phyloP scores from a whole-genome alignment of 1,140 invertebrate genomes.

The Telenomus remus region DNA sequence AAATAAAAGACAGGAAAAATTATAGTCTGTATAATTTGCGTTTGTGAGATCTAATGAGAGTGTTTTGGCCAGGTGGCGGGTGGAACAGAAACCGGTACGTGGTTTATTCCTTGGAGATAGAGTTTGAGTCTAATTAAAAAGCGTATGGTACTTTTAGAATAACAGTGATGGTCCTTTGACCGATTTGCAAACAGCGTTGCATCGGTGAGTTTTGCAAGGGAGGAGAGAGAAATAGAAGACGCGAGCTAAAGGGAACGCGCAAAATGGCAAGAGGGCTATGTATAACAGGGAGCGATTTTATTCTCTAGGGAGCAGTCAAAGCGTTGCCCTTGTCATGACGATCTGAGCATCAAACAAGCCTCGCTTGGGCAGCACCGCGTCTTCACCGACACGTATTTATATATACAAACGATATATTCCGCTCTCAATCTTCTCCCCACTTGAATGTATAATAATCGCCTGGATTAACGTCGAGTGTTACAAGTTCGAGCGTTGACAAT shows the following conservation, averaged over 20 bases:
- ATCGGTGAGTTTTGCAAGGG: slow-evolving; percentile 58
- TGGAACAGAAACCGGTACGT: slow-evolving; percentile 13
- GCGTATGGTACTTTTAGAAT: slow-evolving; percentile 63
- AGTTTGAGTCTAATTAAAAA: slow-evolving; percentile 65
- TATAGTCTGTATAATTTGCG: too few species aligned
- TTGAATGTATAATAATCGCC: slow-evolving; percentile 69
- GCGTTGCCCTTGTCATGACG: slow-evolving; percentile 70
- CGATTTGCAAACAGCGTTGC: slow-evolving; percentile 69
- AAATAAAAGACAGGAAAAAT: too few species aligned
- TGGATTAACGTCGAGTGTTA: slow-evolving; percentile 53
- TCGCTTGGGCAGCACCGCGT: slow-evolving; percentile 55
- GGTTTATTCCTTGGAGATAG: slow-evolving; percentile 50
- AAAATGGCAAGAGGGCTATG: slow-evolving; percentile 39
- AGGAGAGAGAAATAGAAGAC: slow-evolving; percentile 51
- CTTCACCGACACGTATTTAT: slow-evolving; percentile 39
- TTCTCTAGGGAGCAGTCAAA: slow-evolving; percentile 75
- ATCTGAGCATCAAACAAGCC: slow-evolving; percentile 72
- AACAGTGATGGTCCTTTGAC: slow-evolving; percentile 62
- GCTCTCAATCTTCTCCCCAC: slow-evolving; percentile 56
- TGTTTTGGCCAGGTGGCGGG: slow-evolving; percentile 28
- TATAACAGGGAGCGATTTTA: slow-evolving; percentile 71
- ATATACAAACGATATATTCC: slow-evolving; percentile 47
- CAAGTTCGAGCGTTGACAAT: slow-evolving; percentile 35
- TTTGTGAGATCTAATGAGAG: slow-evolving; percentile 19
- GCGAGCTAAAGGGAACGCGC: slow-evolving; percentile 51